Evolutionary conservation across 1,140 invertebrate species (phyloP).

Genomic region (Lordiphosa stackelbergi): DNA sequence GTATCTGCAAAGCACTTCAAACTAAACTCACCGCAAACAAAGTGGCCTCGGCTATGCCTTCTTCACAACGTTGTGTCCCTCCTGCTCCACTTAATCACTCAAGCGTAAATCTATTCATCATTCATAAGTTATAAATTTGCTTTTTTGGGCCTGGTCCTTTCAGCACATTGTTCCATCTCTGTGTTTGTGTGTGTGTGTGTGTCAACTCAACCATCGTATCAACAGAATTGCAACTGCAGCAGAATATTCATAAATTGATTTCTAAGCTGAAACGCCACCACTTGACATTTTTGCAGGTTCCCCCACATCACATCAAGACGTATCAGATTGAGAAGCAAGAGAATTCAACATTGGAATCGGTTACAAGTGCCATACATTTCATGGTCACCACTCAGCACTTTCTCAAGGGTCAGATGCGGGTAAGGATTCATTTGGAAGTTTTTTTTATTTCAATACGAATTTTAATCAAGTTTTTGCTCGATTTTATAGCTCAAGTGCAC

Average conservation of each 20-base stretch:
- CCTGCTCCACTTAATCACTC: slow-evolving; percentile 73
- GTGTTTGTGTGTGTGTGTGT: slow-evolving; percentile 4
- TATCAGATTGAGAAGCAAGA: slow-evolving; percentile 68
- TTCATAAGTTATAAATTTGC: slow-evolving; percentile 74
- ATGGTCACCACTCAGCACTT: slow-evolving; percentile 79
- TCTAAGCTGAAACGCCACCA: slow-evolving; percentile 26
- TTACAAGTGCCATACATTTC: slow-evolving; percentile 78
- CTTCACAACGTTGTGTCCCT: slow-evolving; percentile 2
- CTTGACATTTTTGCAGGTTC: slow-evolving; percentile 67
- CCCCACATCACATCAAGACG: slow-evolving; percentile 72
- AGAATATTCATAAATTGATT: slow-evolving; percentile 67
- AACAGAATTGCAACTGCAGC: slow-evolving; percentile 31
- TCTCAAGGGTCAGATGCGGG: slow-evolving; percentile 78
- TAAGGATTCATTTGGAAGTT: slow-evolving; percentile 35
- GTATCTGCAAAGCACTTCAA: slow-evolving; percentile 70
- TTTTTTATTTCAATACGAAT: slow-evolving; percentile 7
- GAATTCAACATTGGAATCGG: slow-evolving; percentile 68
- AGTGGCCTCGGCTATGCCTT: slow-evolving; percentile 62
- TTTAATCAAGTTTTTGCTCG: slow-evolving; percentile 11
- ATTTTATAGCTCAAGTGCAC: slow-evolving; percentile 71
- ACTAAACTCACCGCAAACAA: slow-evolving; percentile 76
- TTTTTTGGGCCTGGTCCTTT: slow-evolving; percentile 48
- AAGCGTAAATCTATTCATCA: slow-evolving; percentile 76
- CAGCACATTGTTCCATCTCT: slow-evolving; percentile 12
- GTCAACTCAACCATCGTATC: slow-evolving; percentile 16